Percentiles rank a stretch among this genome's conserved stretches.
These are phyloP conservation scores for Elmis aenea DNA, from an alignment of 2,888 invertebrate species.

Conservation along the genomic window DNA sequence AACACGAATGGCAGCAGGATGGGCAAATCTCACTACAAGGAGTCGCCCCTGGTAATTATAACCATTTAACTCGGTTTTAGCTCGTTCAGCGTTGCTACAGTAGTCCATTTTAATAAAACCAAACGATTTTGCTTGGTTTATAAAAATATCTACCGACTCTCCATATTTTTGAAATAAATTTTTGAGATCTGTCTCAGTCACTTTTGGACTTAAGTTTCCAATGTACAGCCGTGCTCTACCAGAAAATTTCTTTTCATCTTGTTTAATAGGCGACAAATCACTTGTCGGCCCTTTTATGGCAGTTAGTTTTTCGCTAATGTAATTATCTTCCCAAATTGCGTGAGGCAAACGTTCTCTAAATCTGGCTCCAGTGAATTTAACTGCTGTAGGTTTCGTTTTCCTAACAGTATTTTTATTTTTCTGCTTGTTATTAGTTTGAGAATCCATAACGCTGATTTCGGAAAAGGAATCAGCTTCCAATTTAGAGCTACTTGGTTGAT, in stretches of 20 bases:
- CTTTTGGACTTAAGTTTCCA: conserved; percentile 81
- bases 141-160: conserved; percentile 79
- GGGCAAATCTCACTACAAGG: conserved; percentile 83
- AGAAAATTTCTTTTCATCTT: conserved; percentile 68
- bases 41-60: conserved; percentile 71
- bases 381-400: no score
- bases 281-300: conserved; percentile 64
- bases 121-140: conserved; percentile 88
- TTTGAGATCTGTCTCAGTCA: conserved; percentile 77
- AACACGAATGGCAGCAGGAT: conserved; percentile 81
- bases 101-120: conserved; percentile 88
- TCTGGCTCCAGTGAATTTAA: neutral
- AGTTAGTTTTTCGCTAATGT: conserved; percentile 75
- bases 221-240: conserved; percentile 87
- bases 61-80: conserved; percentile 88
- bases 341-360: neutral
- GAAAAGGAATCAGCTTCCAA: no score
- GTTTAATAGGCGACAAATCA: conserved; percentile 57
- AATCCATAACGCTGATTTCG: no score
- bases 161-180: conserved; percentile 78
- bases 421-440: no score
- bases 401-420: no score
- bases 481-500: no score
- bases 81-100: conserved; percentile 80
- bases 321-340: neutral